Conservation (phyloP, 2,113 vertebrate species). For the Rousettus leschenaultii region DNA sequence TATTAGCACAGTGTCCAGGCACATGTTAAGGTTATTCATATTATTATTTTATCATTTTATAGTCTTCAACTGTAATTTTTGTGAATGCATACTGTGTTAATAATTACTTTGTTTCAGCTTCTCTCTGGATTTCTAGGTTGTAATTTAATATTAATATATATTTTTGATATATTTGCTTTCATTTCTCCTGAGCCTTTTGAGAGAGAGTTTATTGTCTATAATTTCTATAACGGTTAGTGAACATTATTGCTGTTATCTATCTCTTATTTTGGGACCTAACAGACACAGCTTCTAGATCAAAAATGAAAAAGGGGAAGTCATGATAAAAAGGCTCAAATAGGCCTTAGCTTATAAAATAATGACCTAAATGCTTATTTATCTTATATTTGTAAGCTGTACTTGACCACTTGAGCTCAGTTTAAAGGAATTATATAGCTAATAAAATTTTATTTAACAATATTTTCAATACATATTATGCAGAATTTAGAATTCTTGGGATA, state of each 20-base stretch:
- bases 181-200: not conserved
- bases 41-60: not conserved
- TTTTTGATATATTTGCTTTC: not conserved
- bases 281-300: not conserved
- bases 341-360: not conserved
- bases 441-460: not conserved
- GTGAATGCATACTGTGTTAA: not conserved
- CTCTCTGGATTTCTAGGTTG: not conserved
- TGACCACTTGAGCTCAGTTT: not conserved
- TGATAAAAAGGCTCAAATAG: not conserved
- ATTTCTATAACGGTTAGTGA: not conserved
- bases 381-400: not conserved
- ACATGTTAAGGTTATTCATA: not conserved
- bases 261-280: not conserved
- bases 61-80: slow-evolving; percentile 4
- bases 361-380: not conserved
- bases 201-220: not conserved
- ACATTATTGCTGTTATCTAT: not conserved
- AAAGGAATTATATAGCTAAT: not conserved
- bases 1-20: not conserved
- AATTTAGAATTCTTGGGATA: slow-evolving; percentile 23
- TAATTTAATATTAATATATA: not conserved
- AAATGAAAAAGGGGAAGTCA: not conserved
- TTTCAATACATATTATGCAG: not conserved
- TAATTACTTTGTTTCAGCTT: slow-evolving; percentile 6